phyloP scores from a whole-genome alignment of 64 coral and sea anemone species.

The Orbicella faveolata region DNA sequence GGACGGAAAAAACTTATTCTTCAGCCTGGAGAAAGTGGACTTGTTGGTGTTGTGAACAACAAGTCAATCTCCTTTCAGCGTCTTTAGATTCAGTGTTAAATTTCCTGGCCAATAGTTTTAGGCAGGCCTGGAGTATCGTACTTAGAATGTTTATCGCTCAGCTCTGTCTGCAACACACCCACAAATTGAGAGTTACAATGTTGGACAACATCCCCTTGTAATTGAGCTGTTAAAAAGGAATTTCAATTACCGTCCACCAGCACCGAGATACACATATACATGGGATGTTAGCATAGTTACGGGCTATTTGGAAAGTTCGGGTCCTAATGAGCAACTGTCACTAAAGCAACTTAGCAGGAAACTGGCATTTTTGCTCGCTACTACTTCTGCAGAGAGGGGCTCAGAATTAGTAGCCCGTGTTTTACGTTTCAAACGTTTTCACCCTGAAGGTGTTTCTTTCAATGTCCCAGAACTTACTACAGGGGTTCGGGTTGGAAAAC shows the following conservation, averaged over 20 bases:
- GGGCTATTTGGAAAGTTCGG: constrained; percentile 5
- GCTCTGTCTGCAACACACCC: neutral
- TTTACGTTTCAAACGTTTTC: constrained; percentile 24
- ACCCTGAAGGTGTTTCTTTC: constrained; percentile 51
- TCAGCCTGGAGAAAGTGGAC: neutral
- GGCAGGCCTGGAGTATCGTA: too few relatives aligned
- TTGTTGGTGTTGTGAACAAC: constrained; percentile 1
- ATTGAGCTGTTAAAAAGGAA: neutral
- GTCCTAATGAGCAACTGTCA: constrained; percentile 24
- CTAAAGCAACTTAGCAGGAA: constrained; percentile 38
- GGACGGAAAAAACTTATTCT: constrained; percentile 20
- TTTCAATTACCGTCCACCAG: neutral
- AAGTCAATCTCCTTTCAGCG: constrained; percentile 39
- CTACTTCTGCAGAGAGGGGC: constrained; percentile 45
- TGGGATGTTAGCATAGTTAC: constrained; percentile 30
- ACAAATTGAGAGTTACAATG: constrained; percentile 8
- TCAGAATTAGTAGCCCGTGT: constrained; percentile 46
- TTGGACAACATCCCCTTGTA: constrained; percentile 53
- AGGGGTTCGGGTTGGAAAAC: constrained; percentile 10
- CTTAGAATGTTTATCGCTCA: too few relatives aligned
- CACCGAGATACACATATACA: constrained; percentile 27
- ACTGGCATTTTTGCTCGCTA: constrained; percentile 37
- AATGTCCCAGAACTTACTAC: constrained; percentile 53
- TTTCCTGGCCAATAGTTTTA: too few relatives aligned
- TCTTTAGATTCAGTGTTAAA: constrained; percentile 10